Conservation (phyloP, 2,113 vertebrate species). For the Mesocricetus auratus region DNA sequence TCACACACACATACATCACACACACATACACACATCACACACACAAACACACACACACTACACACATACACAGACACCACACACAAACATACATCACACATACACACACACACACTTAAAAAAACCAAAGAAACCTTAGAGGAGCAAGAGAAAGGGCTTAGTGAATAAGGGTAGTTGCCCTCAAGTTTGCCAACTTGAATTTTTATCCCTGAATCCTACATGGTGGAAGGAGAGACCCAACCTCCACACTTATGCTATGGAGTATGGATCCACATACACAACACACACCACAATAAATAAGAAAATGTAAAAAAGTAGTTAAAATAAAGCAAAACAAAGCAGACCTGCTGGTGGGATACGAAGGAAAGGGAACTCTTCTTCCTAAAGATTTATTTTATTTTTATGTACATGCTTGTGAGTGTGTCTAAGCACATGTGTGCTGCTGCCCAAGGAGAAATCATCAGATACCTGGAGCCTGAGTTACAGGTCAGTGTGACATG, state of each 20-base stretch:
- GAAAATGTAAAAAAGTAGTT: background rate
- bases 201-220: background rate
- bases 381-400: background rate
- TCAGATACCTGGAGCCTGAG: no score
- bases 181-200: background rate
- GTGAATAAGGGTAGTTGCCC: background rate
- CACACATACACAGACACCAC: background rate
- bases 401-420: background rate
- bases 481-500: background rate
- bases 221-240: background rate
- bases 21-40: background rate
- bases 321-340: background rate
- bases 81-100: background rate
- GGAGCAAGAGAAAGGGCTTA: background rate
- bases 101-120: background rate
- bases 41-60: background rate
- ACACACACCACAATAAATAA: background rate
- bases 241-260: background rate
- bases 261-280: no score
- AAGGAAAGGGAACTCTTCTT: background rate
- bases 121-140: background rate
- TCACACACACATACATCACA: background rate
- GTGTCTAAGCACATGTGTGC: background rate
- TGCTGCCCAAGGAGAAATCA: background rate
- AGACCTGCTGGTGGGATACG: no score